Conservation (phyloP, 2,797 vertebrate genomes). For the Orestias chungarensis region DNA sequence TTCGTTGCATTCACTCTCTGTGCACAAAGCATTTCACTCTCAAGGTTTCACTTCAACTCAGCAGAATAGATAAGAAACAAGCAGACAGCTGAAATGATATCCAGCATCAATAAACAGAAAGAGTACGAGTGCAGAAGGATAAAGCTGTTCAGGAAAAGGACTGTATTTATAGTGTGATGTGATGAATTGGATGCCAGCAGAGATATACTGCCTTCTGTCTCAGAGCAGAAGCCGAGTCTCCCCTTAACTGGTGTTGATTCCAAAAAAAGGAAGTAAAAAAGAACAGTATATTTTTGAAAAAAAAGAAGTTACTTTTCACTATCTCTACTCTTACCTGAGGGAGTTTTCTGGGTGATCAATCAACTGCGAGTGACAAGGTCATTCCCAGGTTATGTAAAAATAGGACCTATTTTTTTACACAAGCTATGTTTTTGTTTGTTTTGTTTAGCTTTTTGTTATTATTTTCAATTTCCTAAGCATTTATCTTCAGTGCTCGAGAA, state of each 20-base stretch:
- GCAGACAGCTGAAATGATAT: slow-evolving; percentile 1
- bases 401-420: no score
- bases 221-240: background rate
- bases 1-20: background rate
- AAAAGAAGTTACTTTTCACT: no score
- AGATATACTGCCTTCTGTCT: background rate
- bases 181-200: no score
- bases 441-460: no score
- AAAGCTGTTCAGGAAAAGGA: slow-evolving; percentile 1
- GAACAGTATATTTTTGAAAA: no score
- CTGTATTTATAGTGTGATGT: background rate
- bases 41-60: background rate
- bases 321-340: no score
- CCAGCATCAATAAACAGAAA: background rate
- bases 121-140: background rate
- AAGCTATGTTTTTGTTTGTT: no score
- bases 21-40: background rate
- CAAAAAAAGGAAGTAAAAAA: background rate
- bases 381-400: no score
- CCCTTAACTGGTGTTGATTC: background rate
- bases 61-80: slow-evolving; percentile 1
- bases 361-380: no score
- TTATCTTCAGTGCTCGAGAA: no score
- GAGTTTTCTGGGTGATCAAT: no score
- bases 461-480: no score